Evolutionary conservation across 2,888 invertebrate genomes (phyloP).

Genomic region (Lithodes maja): DNA sequence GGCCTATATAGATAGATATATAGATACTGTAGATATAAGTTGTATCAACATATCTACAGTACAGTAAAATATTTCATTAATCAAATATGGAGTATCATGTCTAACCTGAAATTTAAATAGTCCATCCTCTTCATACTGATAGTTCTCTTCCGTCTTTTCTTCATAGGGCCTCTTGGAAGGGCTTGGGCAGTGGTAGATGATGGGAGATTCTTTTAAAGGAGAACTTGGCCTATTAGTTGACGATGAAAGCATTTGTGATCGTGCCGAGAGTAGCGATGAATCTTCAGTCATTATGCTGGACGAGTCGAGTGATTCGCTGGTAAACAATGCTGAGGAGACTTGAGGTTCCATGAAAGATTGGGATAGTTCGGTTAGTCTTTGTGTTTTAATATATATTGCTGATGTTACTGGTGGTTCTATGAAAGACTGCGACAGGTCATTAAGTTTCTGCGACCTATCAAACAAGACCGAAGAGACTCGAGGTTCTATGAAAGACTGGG

Average conservation of each 20-base stretch:
- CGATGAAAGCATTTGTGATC: background rate
- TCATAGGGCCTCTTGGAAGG: background rate
- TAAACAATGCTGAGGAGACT: background rate
- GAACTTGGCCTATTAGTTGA: background rate
- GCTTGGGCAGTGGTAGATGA: background rate
- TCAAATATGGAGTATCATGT: background rate
- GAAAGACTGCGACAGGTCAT: no score
- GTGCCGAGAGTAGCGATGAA: background rate
- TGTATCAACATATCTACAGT: no score
- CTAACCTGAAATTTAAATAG: slow-evolving; percentile 45
- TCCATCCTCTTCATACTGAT: slow-evolving; percentile 48
- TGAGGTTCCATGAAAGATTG: no score
- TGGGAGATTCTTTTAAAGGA: slow-evolving; percentile 5
- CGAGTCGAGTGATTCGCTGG: background rate
- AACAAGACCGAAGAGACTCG: no score
- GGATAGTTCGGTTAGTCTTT: no score
- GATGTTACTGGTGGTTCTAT: no score
- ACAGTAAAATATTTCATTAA: no score
- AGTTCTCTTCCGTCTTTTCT: slow-evolving; percentile 21
- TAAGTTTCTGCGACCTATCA: no score
- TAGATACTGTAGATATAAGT: no score
- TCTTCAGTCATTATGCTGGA: background rate
- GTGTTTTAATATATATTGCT: no score
- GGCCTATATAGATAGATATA: no score
- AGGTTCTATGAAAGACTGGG: no score